These are phyloP conservation scores for Monoplex corrugatus DNA, from an alignment of 2,888 invertebrate genomes.

Conservation along the genomic window DNA sequence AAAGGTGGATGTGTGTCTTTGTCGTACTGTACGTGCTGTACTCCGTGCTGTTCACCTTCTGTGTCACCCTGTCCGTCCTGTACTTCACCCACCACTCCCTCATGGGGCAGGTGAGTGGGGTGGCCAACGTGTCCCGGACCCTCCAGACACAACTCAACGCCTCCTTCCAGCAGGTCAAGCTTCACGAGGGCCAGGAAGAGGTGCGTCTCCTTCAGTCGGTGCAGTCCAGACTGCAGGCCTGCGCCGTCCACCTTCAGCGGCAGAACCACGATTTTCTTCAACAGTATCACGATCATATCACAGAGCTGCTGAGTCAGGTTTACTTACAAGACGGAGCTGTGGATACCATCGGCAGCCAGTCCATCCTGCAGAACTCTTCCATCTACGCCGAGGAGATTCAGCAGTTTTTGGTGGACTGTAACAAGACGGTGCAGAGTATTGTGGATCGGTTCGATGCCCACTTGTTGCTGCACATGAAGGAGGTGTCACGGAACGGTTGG, in stretches of 20 bases:
- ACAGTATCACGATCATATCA: conserved; percentile 54
- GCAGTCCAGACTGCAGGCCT: conserved; percentile 67
- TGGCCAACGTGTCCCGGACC: conserved; percentile 67
- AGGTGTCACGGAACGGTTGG: conserved; percentile 74
- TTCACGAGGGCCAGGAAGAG: conserved; percentile 69
- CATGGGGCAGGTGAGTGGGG: conserved; percentile 63
- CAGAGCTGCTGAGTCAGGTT: conserved; percentile 59
- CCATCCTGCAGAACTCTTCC: conserved; percentile 59
- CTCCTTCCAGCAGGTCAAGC: conserved; percentile 64
- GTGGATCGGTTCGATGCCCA: conserved; percentile 65
- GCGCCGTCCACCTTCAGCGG: conserved; percentile 67
- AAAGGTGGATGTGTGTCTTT: conserved; percentile 62
- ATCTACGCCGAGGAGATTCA: conserved; percentile 62
- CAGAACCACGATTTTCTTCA: conserved; percentile 61
- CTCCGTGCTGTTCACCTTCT: conserved; percentile 76
- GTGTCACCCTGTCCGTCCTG: conserved; percentile 71
- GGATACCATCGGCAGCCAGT: conserved; percentile 57
- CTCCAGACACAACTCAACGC: conserved; percentile 66
- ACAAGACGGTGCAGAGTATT: conserved; percentile 67
- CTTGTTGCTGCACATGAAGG: conserved; percentile 72
- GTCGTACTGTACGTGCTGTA: conserved; percentile 71
- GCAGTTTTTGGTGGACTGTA: conserved; percentile 68
- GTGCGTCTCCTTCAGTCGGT: conserved; percentile 61
- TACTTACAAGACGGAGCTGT: conserved; percentile 66
- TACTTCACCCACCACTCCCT: conserved; percentile 68